Conservation (phyloP, 2,888 invertebrate genomes). For the Cantharis lateralis region DNA sequence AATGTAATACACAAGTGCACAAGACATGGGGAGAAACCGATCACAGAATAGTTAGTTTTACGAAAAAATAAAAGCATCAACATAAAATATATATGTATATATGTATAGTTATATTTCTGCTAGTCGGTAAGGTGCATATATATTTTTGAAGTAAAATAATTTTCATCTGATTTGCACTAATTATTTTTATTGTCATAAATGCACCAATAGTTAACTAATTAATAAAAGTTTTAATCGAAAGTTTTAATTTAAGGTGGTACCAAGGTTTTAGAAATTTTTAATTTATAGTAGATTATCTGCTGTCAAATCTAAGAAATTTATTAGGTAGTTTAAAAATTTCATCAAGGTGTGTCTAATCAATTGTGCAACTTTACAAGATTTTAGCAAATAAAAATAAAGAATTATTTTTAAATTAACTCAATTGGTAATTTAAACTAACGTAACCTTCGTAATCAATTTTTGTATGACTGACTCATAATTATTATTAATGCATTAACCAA, state of each 20-base stretch:
- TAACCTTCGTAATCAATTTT: background rate
- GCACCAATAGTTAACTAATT: background rate
- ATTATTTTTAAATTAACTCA: background rate
- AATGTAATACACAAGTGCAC: slow-evolving; percentile 75
- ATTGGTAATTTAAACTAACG: background rate
- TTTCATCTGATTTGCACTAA: background rate
- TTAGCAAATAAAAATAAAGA: background rate
- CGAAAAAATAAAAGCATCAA: slow-evolving; percentile 35
- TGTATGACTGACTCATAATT: background rate
- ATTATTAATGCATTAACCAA: background rate
- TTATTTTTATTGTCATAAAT: background rate
- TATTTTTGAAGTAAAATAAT: background rate
- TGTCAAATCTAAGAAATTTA: background rate
- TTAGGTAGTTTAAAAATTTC: background rate
- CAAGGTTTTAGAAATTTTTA: background rate
- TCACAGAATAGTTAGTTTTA: slow-evolving; percentile 49
- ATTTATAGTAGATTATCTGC: background rate
- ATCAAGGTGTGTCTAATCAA: background rate
- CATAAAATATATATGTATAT: background rate
- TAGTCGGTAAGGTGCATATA: background rate
- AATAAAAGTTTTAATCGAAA: background rate
- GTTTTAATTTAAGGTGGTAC: background rate
- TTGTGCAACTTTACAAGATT: background rate
- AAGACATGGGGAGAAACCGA: slow-evolving; percentile 52
- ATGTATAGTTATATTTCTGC: slow-evolving; percentile 1